Base-by-base conservation (phyloP, 1,140 invertebrate species). In the Drosophila sechellia region DNA sequence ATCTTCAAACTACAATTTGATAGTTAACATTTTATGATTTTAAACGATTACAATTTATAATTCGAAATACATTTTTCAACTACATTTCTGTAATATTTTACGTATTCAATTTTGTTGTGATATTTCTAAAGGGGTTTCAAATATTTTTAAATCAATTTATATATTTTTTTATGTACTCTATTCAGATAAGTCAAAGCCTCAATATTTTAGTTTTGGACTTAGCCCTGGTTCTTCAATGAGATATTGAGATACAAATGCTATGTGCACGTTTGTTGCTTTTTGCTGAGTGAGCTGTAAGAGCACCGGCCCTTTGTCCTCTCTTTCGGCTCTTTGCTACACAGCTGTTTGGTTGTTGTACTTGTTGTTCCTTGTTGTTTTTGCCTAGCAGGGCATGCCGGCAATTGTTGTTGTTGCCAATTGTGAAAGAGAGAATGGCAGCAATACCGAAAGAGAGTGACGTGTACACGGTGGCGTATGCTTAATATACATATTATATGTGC, bases 261-360 rank as follows among this genome's bases (percentile, higher is more conserved):
- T 63, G 46, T 71, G 20, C 20, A 39, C 49, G 63, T 48, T 75
- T 42, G 42, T 37, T 58, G 76, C 63, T 45, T 68, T 52, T 75
- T 37, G 42, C 34, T 58, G 76, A 72, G 65, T 45, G 72, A 80
- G 81, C 72, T 86, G 85, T 85, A 83, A 79, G 80, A 84, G 80
- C 17, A 40, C 39, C 20, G 37, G 46, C 64, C 64, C 64, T 68
- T 68, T 31, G 6, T 56, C 10, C 53, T 17, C 40, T 53, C 39
- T 49, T 15, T 43, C 46, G 11, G 6, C 31, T 76, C 61, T 76
- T 50, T 37, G 10, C n/a, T 15, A 31, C 46, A 66, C 83, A 87
- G 83, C 83, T 83, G 83, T 76, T 81, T 63, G 63, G 68, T 78
- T 83, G 57, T 50, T 75, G 45, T 50, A 37, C 57, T 60, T 3